Percentiles rank a stretch among this genome's conserved stretches.
phyloP scores from a whole-genome alignment of 2,888 invertebrate genomes.

The Eristalis arbustorum region DNA sequence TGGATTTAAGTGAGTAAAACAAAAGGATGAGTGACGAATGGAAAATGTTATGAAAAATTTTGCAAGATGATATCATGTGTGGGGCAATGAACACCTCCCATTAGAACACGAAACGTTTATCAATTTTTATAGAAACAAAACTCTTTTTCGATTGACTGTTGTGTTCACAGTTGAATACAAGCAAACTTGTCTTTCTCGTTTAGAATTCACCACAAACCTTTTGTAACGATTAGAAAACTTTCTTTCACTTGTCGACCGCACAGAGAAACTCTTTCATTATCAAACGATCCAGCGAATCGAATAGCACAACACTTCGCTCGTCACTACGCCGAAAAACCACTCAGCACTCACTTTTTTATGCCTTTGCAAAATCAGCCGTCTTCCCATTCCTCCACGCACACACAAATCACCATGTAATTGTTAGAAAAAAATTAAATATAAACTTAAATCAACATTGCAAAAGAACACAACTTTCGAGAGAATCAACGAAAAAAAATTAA shows the following conservation, averaged over 20 bases:
- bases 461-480: slow-evolving; percentile 52
- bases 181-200: not conserved
- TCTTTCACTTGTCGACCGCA: not conserved
- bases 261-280: not conserved
- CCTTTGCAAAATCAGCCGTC: slow-evolving; percentile 11
- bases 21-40: not conserved
- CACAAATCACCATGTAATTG: slow-evolving; percentile 53
- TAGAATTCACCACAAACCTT: not conserved
- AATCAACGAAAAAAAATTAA: slow-evolving; percentile 35
- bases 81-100: not conserved
- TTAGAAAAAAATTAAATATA: slow-evolving; percentile 12
- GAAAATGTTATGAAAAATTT: not conserved
- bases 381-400: slow-evolving; percentile 43
- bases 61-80: not conserved
- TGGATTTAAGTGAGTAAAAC: not conserved
- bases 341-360: not conserved
- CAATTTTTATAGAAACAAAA: not conserved
- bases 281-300: not conserved
- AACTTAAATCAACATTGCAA: slow-evolving; percentile 13
- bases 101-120: not conserved
- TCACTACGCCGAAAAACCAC: not conserved
- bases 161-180: not conserved
- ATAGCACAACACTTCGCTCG: not conserved
- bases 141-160: not conserved
- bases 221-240: not conserved